Percentiles rank a stretch among this genome's conserved stretches.
Conservation (phyloP, 2,888 invertebrate species). For the Heterodera filipjevi region DNA sequence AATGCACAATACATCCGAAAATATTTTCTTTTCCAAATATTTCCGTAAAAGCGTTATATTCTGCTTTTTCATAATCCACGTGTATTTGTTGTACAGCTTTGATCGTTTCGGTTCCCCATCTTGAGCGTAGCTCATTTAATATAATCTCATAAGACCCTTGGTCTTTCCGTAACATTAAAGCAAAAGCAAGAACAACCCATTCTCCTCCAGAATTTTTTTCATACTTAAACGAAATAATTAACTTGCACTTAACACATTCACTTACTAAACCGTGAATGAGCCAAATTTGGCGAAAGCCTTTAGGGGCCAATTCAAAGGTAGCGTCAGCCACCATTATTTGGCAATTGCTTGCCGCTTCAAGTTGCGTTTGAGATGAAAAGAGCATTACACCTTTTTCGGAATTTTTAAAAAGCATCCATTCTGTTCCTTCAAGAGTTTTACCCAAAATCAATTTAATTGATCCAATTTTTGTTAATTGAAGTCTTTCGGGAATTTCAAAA, state of each 20-base stretch:
- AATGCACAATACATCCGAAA: conserved; percentile 3
- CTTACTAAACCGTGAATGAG: neutral
- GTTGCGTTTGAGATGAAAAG: neutral
- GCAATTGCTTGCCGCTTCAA: neutral
- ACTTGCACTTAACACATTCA: neutral
- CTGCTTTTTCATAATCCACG: neutral
- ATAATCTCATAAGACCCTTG: neutral
- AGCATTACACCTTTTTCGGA: neutral
- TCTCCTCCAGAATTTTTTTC: neutral
- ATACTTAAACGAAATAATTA: neutral
- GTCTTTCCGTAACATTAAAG: neutral
- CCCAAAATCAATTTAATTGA: neutral
- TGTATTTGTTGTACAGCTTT: neutral
- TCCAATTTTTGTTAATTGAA: neutral
- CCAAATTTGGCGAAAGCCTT: neutral
- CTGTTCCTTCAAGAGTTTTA: neutral
- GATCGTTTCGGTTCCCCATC: neutral
- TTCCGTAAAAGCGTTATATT: neutral
- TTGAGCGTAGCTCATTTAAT: neutral
- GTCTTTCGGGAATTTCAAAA: neutral
- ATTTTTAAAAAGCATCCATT: neutral
- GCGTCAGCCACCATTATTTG: neutral
- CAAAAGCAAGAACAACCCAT: neutral
- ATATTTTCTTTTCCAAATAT: neutral
- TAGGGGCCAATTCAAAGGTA: neutral